phyloP scores from a whole-genome alignment of 2,113 vertebrate genomes.

The Callaeas wilsoni region DNA sequence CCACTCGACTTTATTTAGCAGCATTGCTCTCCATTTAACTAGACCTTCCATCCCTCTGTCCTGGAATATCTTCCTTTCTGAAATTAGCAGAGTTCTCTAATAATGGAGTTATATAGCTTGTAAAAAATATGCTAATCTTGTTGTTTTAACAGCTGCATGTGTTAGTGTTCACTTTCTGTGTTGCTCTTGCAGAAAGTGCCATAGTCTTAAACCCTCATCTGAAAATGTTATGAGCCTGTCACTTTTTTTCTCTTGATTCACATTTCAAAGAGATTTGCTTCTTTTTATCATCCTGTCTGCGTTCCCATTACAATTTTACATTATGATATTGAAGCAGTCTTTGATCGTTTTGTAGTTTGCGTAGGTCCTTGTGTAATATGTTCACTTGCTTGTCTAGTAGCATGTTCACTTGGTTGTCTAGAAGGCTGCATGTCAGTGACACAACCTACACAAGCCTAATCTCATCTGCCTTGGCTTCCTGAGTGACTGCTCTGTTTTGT shows the following conservation, averaged over 20 bases:
- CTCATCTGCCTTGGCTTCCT: neutral
- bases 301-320: constrained; percentile 59
- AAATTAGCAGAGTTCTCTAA: neutral
- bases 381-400: constrained; percentile 36
- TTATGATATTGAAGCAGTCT: constrained; percentile 65
- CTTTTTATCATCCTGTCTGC: constrained; percentile 63
- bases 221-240: constrained; percentile 47
- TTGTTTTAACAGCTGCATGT: neutral
- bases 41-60: neutral
- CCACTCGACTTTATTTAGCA: neutral
- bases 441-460: constrained; percentile 18
- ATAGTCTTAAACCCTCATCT: constrained; percentile 32
- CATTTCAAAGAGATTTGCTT: constrained; percentile 64
- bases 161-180: constrained; percentile 3
- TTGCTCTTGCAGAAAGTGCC: neutral
- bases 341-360: constrained; percentile 68
- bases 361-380: constrained; percentile 42
- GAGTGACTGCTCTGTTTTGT: constrained; percentile 38
- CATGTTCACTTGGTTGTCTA: constrained; percentile 34
- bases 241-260: constrained; percentile 24
- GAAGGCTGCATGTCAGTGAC: constrained; percentile 34
- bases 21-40: neutral
- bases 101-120: neutral
- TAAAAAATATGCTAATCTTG: neutral
- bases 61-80: neutral